Evolutionary conservation across 2,113 vertebrate species (phyloP), one percentile per base, ranked within the genome.

Genomic region (Cygnus buccinator): DNA sequence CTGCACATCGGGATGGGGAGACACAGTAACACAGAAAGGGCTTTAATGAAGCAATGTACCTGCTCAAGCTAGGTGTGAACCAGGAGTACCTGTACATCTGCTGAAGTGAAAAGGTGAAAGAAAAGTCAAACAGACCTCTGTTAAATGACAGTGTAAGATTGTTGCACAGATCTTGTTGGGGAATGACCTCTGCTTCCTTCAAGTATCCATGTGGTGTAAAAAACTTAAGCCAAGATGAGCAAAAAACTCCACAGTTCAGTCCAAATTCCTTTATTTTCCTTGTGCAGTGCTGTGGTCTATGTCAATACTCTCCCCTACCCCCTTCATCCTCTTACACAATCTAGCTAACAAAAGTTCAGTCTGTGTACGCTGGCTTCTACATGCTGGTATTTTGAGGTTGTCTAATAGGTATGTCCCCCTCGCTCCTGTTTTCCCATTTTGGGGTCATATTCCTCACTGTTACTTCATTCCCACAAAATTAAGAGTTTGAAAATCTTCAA

Each of bases 1-100:
- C 65, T 74, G n/a, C 14, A 23, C 3, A 0, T 18, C 10, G 5
- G 4, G 1, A 33, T 79, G 12, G 22, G 3, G 4, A 59, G 83
- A 35, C 14, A 57, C 16, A 66, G 26, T 43, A 62, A 12, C 33
- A 33, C 20, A 58, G 72, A 68, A 76, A 65, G 13, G 21, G 57
- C 15, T 29, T 8, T 78, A 17, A 66, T 71, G 37, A 75, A 63
- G 46, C 17, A 66, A 2, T 10, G 20, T 26, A 19, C 35, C 55
- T 66, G 9, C 39, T 74, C 11, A 41, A 84, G 16, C 61, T 85
- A 29, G 41, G 26, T 6, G 37, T 81, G 41, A 12, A 70, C 48
- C 6, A 43, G 1, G 1, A 16, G 3, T 81, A 55, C 23, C 54
- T 77, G 28, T 18, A 33, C 23, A 55, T 79, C 41, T 67, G 41